phyloP scores from a whole-genome alignment of 1,140 invertebrate species.

The Psilanteris sp. region DNA sequence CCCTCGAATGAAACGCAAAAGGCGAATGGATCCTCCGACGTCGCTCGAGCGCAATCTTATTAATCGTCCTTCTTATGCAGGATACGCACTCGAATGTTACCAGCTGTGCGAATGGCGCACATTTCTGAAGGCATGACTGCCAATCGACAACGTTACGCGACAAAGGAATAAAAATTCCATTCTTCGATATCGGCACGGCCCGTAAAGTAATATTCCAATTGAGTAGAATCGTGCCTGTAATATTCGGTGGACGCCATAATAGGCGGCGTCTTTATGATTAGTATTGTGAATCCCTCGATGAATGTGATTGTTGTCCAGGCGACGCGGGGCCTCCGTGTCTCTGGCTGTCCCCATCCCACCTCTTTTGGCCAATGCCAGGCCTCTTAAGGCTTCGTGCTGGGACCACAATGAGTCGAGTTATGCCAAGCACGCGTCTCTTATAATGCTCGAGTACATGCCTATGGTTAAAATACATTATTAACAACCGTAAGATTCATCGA shows the following conservation, averaged over 20 bases:
- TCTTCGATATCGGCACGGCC: slow-evolving; percentile 47
- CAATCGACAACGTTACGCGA: slow-evolving; percentile 57
- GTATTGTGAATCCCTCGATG: slow-evolving; percentile 78
- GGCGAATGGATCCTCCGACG: too few species aligned
- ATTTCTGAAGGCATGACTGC: slow-evolving; percentile 49
- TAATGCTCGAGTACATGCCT: slow-evolving; percentile 75
- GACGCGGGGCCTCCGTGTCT: slow-evolving; percentile 67
- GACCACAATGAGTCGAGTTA: slow-evolving; percentile 75
- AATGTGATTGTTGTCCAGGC: slow-evolving; percentile 79
- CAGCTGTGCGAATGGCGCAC: too few species aligned
- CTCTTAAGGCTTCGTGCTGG: slow-evolving; percentile 72
- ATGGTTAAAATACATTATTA: slow-evolving; percentile 80
- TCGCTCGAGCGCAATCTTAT: too few species aligned
- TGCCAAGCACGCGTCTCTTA: slow-evolving; percentile 79
- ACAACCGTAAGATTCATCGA: slow-evolving; percentile 72
- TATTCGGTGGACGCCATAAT: slow-evolving; percentile 72
- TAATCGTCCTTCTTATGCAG: too few species aligned
- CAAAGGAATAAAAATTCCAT: slow-evolving; percentile 63
- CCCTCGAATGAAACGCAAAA: too few species aligned
- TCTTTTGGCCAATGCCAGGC: slow-evolving; percentile 55
- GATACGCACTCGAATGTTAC: too few species aligned
- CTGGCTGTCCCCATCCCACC: slow-evolving; percentile 64
- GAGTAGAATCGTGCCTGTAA: slow-evolving; percentile 57
- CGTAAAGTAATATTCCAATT: slow-evolving; percentile 64
- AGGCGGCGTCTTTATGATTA: slow-evolving; percentile 80